A percentile compares a stretch with the other conserved stretches of the same genome.
Conservation (phyloP, 30 jellyfish, hydroid and myxozoan genomes). For the Calvadosia cruxmelitensis region DNA sequence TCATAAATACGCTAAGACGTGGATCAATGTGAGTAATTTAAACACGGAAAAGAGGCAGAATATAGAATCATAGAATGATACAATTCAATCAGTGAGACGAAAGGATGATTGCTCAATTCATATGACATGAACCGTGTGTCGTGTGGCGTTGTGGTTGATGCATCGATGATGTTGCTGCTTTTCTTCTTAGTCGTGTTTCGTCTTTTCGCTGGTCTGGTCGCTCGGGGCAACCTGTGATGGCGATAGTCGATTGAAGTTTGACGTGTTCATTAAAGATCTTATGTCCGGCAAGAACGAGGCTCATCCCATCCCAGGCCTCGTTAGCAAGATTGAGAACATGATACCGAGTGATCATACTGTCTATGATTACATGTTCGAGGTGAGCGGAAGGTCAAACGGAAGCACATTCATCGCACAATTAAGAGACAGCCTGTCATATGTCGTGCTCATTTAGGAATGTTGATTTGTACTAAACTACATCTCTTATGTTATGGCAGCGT, state of each 20-base stretch:
- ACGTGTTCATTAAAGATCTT: slow-evolving; percentile 46
- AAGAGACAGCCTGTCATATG: neutral
- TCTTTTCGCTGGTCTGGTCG: slow-evolving; percentile 81
- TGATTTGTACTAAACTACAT: too few relatives aligned
- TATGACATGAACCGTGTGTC: too few relatives aligned
- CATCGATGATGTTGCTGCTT: too few relatives aligned
- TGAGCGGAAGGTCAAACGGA: neutral
- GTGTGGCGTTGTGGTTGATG: too few relatives aligned
- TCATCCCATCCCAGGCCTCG: slow-evolving; percentile 72
- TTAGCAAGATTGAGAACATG: slow-evolving; percentile 69
- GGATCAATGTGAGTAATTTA: slow-evolving; percentile 73
- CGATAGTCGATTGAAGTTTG: slow-evolving; percentile 61
- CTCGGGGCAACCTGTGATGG: slow-evolving; percentile 95
- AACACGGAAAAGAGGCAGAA: too few relatives aligned
- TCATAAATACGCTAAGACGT: slow-evolving; percentile 54
- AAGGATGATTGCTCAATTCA: too few relatives aligned
- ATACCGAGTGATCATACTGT: slow-evolving; percentile 84
- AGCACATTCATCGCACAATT: neutral
- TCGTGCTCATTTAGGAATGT: too few relatives aligned
- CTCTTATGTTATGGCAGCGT: slow-evolving; percentile 34
- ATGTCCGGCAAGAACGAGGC: slow-evolving; percentile 76
- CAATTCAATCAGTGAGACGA: too few relatives aligned
- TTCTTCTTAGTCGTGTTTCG: slow-evolving; percentile 63
- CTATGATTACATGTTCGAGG: slow-evolving; percentile 95
- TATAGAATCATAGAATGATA: too few relatives aligned